Percentiles rank a stretch among this genome's conserved stretches.
Conservation (phyloP, 2,797 vertebrate species). For the Falco berigora region DNA sequence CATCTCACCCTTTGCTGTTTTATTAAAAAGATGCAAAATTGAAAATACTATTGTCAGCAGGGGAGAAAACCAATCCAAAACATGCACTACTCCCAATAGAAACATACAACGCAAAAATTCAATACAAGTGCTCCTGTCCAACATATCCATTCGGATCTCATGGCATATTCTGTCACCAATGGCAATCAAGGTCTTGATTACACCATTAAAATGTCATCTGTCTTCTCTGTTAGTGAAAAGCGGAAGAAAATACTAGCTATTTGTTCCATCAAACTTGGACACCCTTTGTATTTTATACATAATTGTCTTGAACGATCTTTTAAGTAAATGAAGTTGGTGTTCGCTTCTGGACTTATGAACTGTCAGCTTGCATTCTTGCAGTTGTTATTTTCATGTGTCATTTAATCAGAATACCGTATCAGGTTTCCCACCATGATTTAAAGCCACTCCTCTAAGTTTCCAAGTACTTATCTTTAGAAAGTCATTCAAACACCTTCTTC, state of each 20-base stretch:
- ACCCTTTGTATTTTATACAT: not conserved
- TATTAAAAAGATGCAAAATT: not conserved
- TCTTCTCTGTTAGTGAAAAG: not conserved
- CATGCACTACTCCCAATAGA: not conserved
- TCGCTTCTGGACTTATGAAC: not conserved
- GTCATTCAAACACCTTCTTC: slow-evolving; percentile 33
- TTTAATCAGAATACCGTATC: not conserved
- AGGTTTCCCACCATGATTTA: not conserved
- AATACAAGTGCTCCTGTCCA: not conserved
- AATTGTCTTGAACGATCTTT: not conserved
- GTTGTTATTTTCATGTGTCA: not conserved
- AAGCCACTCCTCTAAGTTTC: not conserved
- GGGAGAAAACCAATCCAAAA: not conserved
- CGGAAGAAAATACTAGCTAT: not conserved
- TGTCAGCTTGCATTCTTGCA: not conserved
- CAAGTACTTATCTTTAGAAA: slow-evolving; percentile 36
- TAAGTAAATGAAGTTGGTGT: not conserved
- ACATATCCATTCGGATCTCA: not conserved
- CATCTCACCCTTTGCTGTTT: not conserved
- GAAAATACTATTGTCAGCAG: not conserved
- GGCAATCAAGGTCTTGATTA: not conserved
- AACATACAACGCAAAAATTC: not conserved
- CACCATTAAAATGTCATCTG: not conserved
- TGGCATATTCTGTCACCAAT: not conserved
- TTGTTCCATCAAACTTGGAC: not conserved